Base-by-base conservation (phyloP, 2,888 invertebrate species). In the Tuberolachnus salignus region DNA sequence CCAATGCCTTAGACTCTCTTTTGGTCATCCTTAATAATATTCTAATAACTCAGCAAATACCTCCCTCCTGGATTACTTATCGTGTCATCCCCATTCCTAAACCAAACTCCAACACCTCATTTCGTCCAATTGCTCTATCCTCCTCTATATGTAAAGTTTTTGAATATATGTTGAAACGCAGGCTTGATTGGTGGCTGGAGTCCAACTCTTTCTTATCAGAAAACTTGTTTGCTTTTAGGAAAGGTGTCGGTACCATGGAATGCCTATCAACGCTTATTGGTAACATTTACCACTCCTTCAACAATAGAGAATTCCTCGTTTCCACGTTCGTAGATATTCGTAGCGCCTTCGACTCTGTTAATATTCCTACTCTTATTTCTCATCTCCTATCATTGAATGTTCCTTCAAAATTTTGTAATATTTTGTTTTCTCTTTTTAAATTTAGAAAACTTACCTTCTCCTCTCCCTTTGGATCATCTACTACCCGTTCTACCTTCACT, bases 221-320 rank as follows among this genome's bases (percentile, higher is more conserved):
- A 1, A 67, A 67, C 16, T 8, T 67, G 1, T 67, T 67, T 26
- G 67, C 67, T 1, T 51, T 67, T 21, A 49, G 49, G 1, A 66
- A 66, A 66, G 64, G 64, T 23, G 6, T 16, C 16, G 51, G 51
- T n/a, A 51, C 51, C 1, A n/a, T 46, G 11, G 46, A 66, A 10
- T 46, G 64, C 16, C 44, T 66, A 13, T 44, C 46, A 14, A 21
- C n/a, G 0, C 46, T 46, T 10, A 21, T 46, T 14, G 46, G 46
- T 46, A 16, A 66, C 14, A 66, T 66, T 1, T 67, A 67, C 16
- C 67, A 67, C 13, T 13, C 67, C 16, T 67, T 67, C 14, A 67
- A 67, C 23, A 42, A 67, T 3, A 67, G 23, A 14, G 1, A 67
- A 67, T 51, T 34, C 16, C 49, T 49, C 1, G 67, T 67, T 14